Base-by-base conservation (phyloP, 2,888 invertebrate species). In the Leptinotarsa rubiginosa region DNA sequence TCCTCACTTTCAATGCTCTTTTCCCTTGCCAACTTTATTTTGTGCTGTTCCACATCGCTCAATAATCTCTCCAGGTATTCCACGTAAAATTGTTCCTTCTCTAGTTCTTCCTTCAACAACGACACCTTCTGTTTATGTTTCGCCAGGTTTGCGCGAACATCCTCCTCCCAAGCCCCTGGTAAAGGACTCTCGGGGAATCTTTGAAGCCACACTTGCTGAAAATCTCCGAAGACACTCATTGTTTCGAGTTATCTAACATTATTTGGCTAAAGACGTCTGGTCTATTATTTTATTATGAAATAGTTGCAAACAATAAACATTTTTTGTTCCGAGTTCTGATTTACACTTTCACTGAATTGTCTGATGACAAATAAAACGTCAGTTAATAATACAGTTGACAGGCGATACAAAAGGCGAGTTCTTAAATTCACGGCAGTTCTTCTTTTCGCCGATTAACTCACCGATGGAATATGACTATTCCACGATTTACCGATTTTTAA, bases 111-210 rank as follows among this genome's bases (percentile, higher is more conserved):
- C 86, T 93, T 92, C 73, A 97, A 90, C 83, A 94, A 91, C 80
- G 91, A 90, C 79, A 96, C 95, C 91, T 95, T 95, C 88, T 94
- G 93, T 90, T 95, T 95, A 90, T 97, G 96, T 89, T 95, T 95
- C 85, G 94, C 92, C 84, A 97, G 91, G 90, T 96, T 96, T 82
- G 95, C 95, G 86, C 96, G 92, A 86, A 96, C 96, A 90, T 96
- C 96, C 89, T 95, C 96, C 88, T 96, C 96, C 96, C 96, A 96
- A 87, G 96, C 96, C 87, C 95, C 95, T 87, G 96, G 96, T 84
- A 96, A 90, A 83, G 95, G 94, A 89, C 95, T 95, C 86, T 95
- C 95, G 82, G 96, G 96, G 91, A 96, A 96, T 86, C 96, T 91
- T 90, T 96, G 94, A 89, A 93, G 92, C 96, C 96, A 96, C 89